Percentiles rank a stretch among this genome's conserved stretches.
Evolutionary conservation across 2,888 invertebrate genomes (phyloP).

Genomic region (Hedya salicella): DNA sequence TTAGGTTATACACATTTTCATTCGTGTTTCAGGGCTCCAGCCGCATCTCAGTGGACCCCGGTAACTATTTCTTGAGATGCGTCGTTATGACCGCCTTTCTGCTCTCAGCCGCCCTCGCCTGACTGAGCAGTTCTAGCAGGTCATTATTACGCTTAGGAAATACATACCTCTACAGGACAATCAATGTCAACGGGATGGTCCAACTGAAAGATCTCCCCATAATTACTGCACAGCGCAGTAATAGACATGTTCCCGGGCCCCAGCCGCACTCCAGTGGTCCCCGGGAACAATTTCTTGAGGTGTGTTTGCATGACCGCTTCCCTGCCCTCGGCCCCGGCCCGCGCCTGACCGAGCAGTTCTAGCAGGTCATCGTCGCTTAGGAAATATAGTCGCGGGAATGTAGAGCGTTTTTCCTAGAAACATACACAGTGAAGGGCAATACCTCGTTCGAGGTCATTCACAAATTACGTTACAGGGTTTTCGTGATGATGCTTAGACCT

Average conservation of each 20-base stretch:
- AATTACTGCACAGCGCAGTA: constrained; percentile 89
- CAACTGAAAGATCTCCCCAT: constrained; percentile 90
- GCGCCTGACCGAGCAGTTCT: constrained; percentile 97
- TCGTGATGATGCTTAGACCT: too few relatives aligned
- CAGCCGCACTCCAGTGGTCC: constrained; percentile 91
- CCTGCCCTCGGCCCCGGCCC: constrained; percentile 86
- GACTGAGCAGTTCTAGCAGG: neutral
- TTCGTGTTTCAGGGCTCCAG: too few relatives aligned
- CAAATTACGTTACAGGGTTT: too few relatives aligned
- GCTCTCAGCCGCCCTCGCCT: too few relatives aligned
- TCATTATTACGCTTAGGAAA: neutral
- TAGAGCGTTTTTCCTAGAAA: constrained; percentile 93
- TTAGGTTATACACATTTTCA: too few relatives aligned
- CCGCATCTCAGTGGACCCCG: too few relatives aligned
- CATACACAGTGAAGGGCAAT: constrained; percentile 4
- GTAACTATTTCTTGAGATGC: too few relatives aligned
- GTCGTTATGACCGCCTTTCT: too few relatives aligned
- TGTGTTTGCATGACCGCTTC: constrained; percentile 96
- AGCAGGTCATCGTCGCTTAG: constrained; percentile 98
- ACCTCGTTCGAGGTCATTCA: too few relatives aligned
- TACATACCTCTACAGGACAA: constrained; percentile 89
- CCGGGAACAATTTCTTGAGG: constrained; percentile 97
- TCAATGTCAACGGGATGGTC: constrained; percentile 88
- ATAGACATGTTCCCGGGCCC: constrained; percentile 82
- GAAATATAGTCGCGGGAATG: constrained; percentile 98